Evolutionary conservation across 1,140 invertebrate species (phyloP).

Genomic region (Varroa destructor): DNA sequence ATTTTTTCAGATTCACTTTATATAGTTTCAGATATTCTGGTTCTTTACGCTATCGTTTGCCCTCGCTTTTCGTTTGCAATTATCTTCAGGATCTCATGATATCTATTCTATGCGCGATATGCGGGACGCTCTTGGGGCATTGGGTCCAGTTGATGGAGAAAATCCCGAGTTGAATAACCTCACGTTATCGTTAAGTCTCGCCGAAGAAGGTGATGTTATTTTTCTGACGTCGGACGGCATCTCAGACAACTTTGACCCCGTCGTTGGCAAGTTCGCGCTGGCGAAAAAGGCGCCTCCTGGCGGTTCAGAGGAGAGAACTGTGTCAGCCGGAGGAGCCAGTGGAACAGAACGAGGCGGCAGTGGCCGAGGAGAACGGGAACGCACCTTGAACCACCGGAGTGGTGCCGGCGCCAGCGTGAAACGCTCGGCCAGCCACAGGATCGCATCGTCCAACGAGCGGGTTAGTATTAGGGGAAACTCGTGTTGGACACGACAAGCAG

Average conservation of each 20-base stretch:
- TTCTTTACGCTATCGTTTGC: too few species aligned
- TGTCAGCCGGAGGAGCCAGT: slow-evolving; percentile 27
- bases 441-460: slow-evolving; percentile 9
- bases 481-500: not conserved
- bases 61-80: too few species aligned
- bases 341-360: too few species aligned
- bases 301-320: slow-evolving; percentile 33
- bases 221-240: slow-evolving; percentile 82
- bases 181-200: slow-evolving; percentile 71
- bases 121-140: slow-evolving; percentile 73
- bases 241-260: slow-evolving; percentile 84
- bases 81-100: slow-evolving; percentile 62
- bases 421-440: slow-evolving; percentile 26
- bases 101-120: slow-evolving; percentile 75
- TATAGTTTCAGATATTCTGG: too few species aligned
- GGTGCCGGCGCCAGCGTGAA: slow-evolving; percentile 16
- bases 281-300: slow-evolving; percentile 39
- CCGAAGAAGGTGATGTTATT: slow-evolving; percentile 68
- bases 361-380: not conserved
- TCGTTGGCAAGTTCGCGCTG: slow-evolving; percentile 79
- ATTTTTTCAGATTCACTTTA: too few species aligned
- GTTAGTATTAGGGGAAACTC: not conserved
- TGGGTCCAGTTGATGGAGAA: slow-evolving; percentile 72
- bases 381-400: slow-evolving; percentile 1
- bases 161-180: slow-evolving; percentile 80